These are phyloP conservation scores for Stegodyphus mimosarum DNA, from an alignment of 1,140 invertebrate genomes.

Conservation along the genomic window DNA sequence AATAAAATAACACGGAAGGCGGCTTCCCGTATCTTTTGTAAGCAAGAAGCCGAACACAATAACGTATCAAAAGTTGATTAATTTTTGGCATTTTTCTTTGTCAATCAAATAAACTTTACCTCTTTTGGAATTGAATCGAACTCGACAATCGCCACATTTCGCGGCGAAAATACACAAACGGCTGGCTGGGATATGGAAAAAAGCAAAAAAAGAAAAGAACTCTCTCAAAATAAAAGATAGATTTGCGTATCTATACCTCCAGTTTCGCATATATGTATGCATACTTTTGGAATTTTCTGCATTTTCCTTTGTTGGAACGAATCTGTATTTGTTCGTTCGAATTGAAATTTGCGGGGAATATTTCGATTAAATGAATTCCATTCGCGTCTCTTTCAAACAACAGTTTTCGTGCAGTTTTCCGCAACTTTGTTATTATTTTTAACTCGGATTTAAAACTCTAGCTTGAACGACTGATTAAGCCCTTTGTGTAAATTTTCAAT, in stretches of 20 bases:
- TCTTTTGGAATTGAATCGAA: too few species aligned
- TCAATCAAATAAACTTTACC: neutral
- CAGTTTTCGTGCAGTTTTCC: neutral
- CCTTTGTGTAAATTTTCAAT: neutral
- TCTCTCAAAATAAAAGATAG: neutral
- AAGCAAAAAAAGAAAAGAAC: neutral
- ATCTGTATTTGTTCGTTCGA: neutral
- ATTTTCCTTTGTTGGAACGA: neutral
- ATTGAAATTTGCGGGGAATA: neutral
- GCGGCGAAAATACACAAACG: too few species aligned
- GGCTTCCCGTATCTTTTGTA: neutral
- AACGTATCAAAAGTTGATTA: slow-evolving; percentile 3
- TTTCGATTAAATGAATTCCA: neutral
- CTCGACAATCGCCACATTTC: too few species aligned
- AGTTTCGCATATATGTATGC: too few species aligned
- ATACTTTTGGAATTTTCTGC: too few species aligned
- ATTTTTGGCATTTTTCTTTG: slow-evolving; percentile 3
- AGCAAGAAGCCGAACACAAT: neutral
- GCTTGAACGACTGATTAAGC: neutral
- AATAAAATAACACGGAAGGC: neutral
- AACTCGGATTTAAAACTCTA: neutral
- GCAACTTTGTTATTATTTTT: neutral
- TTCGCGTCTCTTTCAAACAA: neutral
- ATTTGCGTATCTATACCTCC: neutral
- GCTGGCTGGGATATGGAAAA: too few species aligned